Evolutionary conservation across 2,797 vertebrate genomes (phyloP), one percentile per base, ranked within the genome.

Genomic region (Xyrichtys novacula): DNA sequence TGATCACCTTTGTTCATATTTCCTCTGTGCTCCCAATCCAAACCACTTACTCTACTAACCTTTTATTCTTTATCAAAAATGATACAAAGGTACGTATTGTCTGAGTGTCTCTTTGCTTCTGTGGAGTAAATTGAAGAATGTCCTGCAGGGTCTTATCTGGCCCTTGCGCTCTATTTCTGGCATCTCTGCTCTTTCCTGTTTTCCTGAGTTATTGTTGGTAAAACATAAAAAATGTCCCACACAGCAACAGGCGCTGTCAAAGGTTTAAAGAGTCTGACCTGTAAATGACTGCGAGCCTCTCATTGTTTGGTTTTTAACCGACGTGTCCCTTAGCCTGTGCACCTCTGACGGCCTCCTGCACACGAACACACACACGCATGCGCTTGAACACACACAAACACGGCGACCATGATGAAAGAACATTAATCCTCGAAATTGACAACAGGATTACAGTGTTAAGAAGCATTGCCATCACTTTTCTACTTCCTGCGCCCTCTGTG

Each of bases 381-480:
- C 7, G 26, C 53, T 26, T 36, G 34, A n/a, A 52, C 29, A 25
- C 42, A 26, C 43, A 69, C 23, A 58, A 52, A 80, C 62, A 85
- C 68, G 74, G 29, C 76, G 66, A 55, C 81, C 47, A 47, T 72
- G 77, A 80, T 85, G 80, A 85, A 87, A 81, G 73, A 64, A 74
- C 71, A 72, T 80, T 84, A 90, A 86, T 88, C 86, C 86, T 69
- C 43, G 12, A 80, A 81, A 60, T 31, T 65, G 86, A 89, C 86
- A 84, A 64, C 78, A 62, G 87, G 90, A 92, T 92, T 90, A 91
- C 48, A 58, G 81, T 83, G 85, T 76, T 86, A 84, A 85, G 83
- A 71, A 85, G 85, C 85, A 59, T 49, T 43, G 77, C 73, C 76
- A 22, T 88, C 71, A 11, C 80, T 58, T 50, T 56, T 80, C 63